Percentiles rank a stretch among this genome's conserved stretches.
These are phyloP conservation scores for Chamaedrilus cognettii DNA, from an alignment of 2,888 invertebrate species.

Conservation along the genomic window DNA sequence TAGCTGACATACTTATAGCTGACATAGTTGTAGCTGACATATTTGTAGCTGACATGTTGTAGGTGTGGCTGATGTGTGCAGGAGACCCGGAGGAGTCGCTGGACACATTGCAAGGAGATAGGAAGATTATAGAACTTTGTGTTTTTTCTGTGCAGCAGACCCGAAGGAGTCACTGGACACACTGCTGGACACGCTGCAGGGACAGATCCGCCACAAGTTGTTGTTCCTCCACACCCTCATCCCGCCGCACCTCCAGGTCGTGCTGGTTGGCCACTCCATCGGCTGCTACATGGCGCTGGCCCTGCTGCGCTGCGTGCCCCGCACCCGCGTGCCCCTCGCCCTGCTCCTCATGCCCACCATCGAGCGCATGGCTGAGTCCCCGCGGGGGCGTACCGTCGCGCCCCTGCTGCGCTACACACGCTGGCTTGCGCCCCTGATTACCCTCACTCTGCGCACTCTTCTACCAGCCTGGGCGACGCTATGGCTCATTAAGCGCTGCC, in stretches of 20 bases:
- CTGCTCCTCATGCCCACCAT: conserved; percentile 82
- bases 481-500: background rate
- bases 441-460: conserved; percentile 42
- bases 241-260: conserved; percentile 69
- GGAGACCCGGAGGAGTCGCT: too few species aligned
- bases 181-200: too few species aligned
- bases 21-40: too few species aligned
- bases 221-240: conserved; percentile 75
- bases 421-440: conserved; percentile 38
- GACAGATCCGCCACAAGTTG: conserved; percentile 78
- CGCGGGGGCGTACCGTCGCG: conserved; percentile 73
- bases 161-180: too few species aligned
- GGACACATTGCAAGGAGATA: too few species aligned
- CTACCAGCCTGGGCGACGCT: background rate
- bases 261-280: conserved; percentile 88
- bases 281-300: conserved; percentile 83
- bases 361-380: conserved; percentile 77
- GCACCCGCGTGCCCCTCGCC: conserved; percentile 59
- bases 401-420: conserved; percentile 64
- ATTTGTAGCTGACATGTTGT: too few species aligned
- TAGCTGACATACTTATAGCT: too few species aligned
- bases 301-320: conserved; percentile 64
- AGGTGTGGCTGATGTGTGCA: too few species aligned
- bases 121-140: too few species aligned
- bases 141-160: too few species aligned